A percentile compares a stretch with the other conserved stretches of the same genome.
These are phyloP conservation scores for Oplegnathus fasciatus DNA, from an alignment of 2,113 vertebrate species.

Conservation along the genomic window DNA sequence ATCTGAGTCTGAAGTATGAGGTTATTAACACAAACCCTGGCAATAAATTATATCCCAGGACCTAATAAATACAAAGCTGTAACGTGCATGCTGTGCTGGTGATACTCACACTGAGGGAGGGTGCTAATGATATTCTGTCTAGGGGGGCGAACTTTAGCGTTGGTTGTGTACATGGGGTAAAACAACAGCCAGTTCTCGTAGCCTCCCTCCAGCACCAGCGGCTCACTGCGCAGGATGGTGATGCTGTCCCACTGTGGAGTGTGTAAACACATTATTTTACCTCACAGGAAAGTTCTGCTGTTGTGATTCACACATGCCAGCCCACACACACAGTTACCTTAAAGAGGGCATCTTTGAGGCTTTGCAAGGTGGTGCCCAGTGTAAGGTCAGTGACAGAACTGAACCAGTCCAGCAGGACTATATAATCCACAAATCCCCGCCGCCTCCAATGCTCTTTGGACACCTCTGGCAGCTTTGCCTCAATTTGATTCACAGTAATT, in stretches of 20 bases:
- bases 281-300: not conserved
- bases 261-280: constrained; percentile 28
- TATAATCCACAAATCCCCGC: constrained; percentile 90
- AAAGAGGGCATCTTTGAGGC: constrained; percentile 97
- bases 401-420: constrained; percentile 96
- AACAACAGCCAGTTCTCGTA: constrained; percentile 98
- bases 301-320: not conserved
- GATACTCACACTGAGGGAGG: constrained; percentile 91
- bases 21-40: not conserved
- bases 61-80: not conserved
- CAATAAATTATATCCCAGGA: not conserved
- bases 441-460: constrained; percentile 91
- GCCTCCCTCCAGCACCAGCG: constrained; percentile 94
- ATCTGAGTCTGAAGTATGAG: not conserved
- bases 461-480: constrained; percentile 89
- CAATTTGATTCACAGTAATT: constrained; percentile 92
- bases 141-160: constrained; percentile 92
- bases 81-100: not conserved
- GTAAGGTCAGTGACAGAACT: constrained; percentile 90
- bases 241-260: constrained; percentile 94
- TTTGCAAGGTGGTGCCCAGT: constrained; percentile 92
- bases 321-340: constrained; percentile 84
- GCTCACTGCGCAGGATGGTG: constrained; percentile 91
- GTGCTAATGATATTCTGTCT: constrained; percentile 82
- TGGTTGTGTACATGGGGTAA: constrained; percentile 96